Base-by-base conservation (phyloP, 2,888 invertebrate species). In the Synergus japonicus region DNA sequence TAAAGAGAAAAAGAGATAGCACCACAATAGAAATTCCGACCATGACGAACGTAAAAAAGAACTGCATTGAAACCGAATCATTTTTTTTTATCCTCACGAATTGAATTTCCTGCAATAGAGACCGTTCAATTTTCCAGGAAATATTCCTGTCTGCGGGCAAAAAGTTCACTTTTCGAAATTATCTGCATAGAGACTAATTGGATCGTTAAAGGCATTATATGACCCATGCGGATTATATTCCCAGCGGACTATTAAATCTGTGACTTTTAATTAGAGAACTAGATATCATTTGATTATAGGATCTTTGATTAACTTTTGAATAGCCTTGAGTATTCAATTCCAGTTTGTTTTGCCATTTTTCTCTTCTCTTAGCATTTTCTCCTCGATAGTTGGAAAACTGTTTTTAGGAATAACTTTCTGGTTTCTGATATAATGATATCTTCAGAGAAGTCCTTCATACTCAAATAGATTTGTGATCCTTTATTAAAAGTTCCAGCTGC, bases 401-500 rank as follows among this genome's bases (percentile, higher is more conserved):
- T 85, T 84, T 79, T 77, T 67, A 80, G 76, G 80, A 82, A 83
- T 83, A 82, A 81, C 77, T 81, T 77, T 73, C 76, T 66, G 76
- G 77, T 49, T 22, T 65, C 65, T 76, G 80, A 29, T 29, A 80
- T 80, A 80, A 79, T 80, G 79, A 80, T 80, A 80, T 79, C 79
- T 79, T 60, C 12, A 49, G 79, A 81, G 84, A 79, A 82, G 83
- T 80, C 79, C 82, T 78, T 49, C 78, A 80, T 80, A 78, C 65
- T 82, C 80, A 78, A 79, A 67, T 81, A 86, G 86, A 88, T 88
- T 87, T 87, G 88, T 83, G 87, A 90, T 89, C 85, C 87, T 89
- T 90, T 89, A 90, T 90, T 89, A 89, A 89, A 89, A 89, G 85
- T 88, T 87, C 83, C 89, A 89, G 89, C 89, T 88, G 89, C 84